Percentiles rank a stretch among this genome's conserved stretches.
Evolutionary conservation across 2,797 vertebrate genomes (phyloP).

Genomic region (Benthosema pterotum): DNA sequence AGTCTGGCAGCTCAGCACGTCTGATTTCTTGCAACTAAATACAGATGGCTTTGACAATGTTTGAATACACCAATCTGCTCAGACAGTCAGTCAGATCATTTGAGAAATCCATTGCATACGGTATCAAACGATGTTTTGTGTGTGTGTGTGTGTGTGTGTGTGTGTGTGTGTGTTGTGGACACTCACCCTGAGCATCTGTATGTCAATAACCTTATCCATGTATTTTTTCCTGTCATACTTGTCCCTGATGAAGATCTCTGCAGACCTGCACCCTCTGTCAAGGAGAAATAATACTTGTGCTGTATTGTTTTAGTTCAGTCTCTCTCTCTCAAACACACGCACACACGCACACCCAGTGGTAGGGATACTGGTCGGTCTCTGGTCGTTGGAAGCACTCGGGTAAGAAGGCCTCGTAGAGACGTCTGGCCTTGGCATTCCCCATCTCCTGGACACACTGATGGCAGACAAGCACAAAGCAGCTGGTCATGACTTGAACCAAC

Average conservation of each 20-base stretch:
- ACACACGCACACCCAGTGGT: slow-evolving; percentile 9
- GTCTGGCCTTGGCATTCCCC: slow-evolving; percentile 95
- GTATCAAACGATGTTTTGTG: too few species aligned
- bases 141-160: not conserved
- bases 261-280: slow-evolving; percentile 82
- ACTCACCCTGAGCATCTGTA: slow-evolving; percentile 89
- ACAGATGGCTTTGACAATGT: too few species aligned
- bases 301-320: not conserved
- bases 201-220: slow-evolving; percentile 94
- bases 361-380: slow-evolving; percentile 92
- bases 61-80: too few species aligned
- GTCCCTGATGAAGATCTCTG: slow-evolving; percentile 94
- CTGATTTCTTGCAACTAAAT: too few species aligned
- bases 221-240: slow-evolving; percentile 99
- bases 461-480: slow-evolving; percentile 16
- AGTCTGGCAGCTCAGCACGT: too few species aligned
- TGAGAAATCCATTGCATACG: too few species aligned
- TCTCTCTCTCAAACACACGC: not conserved
- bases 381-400: slow-evolving; percentile 94
- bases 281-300: slow-evolving; percentile 43
- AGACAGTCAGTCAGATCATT: too few species aligned
- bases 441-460: slow-evolving; percentile 95
- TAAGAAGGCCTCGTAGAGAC: slow-evolving; percentile 94
- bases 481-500: not conserved
- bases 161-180: slow-evolving; percentile 2